phyloP scores from a whole-genome alignment of 2,888 invertebrate genomes.

The Andrena minutula region DNA sequence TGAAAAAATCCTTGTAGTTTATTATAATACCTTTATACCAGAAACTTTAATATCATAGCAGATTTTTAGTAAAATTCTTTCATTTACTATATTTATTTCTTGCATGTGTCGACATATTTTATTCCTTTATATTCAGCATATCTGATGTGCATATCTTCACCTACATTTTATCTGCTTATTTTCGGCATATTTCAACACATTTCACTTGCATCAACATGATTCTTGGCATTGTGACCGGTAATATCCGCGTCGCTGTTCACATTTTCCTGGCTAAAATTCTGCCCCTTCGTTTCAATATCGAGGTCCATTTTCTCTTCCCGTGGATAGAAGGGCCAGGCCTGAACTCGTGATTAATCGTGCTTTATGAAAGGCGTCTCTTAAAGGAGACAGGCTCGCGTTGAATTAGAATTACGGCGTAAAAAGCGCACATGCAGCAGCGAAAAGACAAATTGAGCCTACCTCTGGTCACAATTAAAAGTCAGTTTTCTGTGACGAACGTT shows the following conservation, averaged over 20 bases:
- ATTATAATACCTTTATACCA: too few species aligned
- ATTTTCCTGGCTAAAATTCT: not conserved
- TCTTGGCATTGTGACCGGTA: not conserved
- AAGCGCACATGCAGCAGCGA: not conserved
- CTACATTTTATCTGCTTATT: too few species aligned
- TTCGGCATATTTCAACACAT: too few species aligned
- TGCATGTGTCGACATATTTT: not conserved
- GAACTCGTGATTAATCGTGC: constrained; percentile 11
- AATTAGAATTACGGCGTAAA: constrained; percentile 29
- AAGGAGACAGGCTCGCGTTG: constrained; percentile 10
- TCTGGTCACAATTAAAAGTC: constrained; percentile 4
- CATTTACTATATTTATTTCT: too few species aligned
- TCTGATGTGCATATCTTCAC: too few species aligned
- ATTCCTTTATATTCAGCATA: too few species aligned
- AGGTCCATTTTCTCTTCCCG: not conserved
- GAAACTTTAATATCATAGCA: too few species aligned
- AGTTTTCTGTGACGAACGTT: too few species aligned
- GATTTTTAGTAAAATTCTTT: too few species aligned
- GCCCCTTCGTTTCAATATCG: constrained; percentile 2
- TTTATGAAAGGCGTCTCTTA: constrained; percentile 27
- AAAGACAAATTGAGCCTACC: not conserved
- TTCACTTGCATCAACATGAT: too few species aligned
- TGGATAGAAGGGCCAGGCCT: not conserved
- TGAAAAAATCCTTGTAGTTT: too few species aligned
- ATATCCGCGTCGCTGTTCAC: not conserved